phyloP scores from a whole-genome alignment of 2,797 vertebrate genomes.

The Sebastes elongatus region DNA sequence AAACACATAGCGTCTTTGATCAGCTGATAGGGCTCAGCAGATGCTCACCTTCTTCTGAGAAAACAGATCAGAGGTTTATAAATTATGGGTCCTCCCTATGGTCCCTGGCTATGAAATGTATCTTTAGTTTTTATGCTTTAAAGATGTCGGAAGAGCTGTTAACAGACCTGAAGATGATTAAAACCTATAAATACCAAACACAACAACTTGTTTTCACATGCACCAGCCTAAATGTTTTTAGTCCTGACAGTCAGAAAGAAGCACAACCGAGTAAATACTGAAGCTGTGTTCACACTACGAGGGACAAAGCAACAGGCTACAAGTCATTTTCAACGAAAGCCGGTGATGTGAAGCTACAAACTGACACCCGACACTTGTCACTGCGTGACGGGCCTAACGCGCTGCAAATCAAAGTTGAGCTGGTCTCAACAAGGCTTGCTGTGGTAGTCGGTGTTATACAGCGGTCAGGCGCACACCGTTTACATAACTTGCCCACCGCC shows the following conservation, averaged over 20 bases:
- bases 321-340: too few relatives aligned
- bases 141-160: not conserved
- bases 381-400: too few relatives aligned
- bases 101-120: not conserved
- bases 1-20: constrained; percentile 20
- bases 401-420: too few relatives aligned
- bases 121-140: not conserved
- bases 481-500: too few relatives aligned
- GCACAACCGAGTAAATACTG: not conserved
- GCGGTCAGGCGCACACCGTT: too few relatives aligned
- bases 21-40: not conserved
- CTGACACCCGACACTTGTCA: too few relatives aligned
- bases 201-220: not conserved
- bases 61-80: not conserved
- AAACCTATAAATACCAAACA: not conserved
- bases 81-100: not conserved
- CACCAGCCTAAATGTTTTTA: not conserved
- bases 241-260: not conserved
- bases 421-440: too few relatives aligned
- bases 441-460: accelerated
- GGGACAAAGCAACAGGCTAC: not conserved
- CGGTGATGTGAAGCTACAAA: too few relatives aligned
- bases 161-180: not conserved
- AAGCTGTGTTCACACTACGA: not conserved
- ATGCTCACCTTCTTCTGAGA: not conserved